These are phyloP conservation scores for Plagodis dolabraria DNA, from an alignment of 2,888 invertebrate species.

Conservation along the genomic window DNA sequence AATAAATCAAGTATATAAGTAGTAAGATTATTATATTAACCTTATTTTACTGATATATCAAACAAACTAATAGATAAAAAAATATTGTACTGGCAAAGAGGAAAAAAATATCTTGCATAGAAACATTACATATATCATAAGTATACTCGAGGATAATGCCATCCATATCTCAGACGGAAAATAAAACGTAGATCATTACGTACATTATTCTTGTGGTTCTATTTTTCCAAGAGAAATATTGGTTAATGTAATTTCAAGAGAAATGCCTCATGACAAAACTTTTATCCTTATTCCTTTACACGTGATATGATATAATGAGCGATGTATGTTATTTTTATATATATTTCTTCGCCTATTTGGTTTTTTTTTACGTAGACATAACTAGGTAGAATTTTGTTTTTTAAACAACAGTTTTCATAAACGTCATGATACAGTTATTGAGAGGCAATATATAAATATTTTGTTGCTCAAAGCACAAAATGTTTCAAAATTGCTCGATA, in stretches of 20 bases:
- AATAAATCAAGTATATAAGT: no score
- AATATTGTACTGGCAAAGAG: not conserved
- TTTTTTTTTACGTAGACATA: no score
- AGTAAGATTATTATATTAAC: no score
- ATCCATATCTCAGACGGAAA: constrained; percentile 9
- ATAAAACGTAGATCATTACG: constrained; percentile 20
- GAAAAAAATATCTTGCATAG: not conserved
- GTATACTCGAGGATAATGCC: constrained; percentile 9
- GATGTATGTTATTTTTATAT: no score
- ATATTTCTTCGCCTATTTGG: not conserved
- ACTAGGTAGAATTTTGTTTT: no score
- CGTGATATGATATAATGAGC: no score
- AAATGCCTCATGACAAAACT: constrained; percentile 14
- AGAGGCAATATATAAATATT: no score
- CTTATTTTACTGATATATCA: no score
- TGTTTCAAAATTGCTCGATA: not conserved
- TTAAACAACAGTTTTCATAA: no score
- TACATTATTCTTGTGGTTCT: constrained; percentile 15
- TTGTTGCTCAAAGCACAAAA: no score
- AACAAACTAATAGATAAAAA: no score
- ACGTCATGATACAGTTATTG: no score
- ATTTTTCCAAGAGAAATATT: constrained; percentile 9
- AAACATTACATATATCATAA: constrained; percentile 6
- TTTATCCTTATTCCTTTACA: not conserved
- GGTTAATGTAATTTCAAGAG: constrained; percentile 20